Evolutionary conservation across 1,140 invertebrate genomes (phyloP), one percentile per base, ranked within the genome.

Genomic region (Periplaneta americana): DNA sequence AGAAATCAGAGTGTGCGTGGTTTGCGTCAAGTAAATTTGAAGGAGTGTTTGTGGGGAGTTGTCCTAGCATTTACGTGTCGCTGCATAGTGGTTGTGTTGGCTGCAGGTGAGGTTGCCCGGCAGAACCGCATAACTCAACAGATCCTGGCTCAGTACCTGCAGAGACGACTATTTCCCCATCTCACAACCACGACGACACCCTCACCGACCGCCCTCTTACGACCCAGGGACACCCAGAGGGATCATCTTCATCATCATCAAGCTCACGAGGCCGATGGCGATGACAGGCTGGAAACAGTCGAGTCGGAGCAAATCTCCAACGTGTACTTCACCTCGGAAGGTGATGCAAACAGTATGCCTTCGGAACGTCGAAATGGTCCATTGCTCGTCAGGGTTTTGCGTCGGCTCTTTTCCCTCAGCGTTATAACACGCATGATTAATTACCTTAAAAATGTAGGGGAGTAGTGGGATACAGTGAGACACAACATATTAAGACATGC

Each of bases 121-220:
- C 92, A 94, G 89, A 94, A 94, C 88, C 90, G 90, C 86, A 93
- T 93, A 86, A 94, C 93, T 31, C 90, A 92, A 86, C 92, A 93
- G 88, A 93, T 94, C 83, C 89, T 94, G 80, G 91, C 93, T 85
- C 92, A 92, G 82, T 94, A 91, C 85, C 89, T 94, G 79, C 92
- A 93, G 86, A 90, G 91, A 84, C 91, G 91, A 33, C 85, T 93
- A 34, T 91, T 90, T 85, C 90, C 90, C 15, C 86, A 90, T 83
- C 86, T 87, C 22, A 74, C 15, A n/a, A 75, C 80, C 18, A 22
- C 89, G 87, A 83, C 88, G 88, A 10, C 86, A 85, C 34, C 86
- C 88, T 10, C 90, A 37, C 86, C 86, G 74, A 87, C n/a, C 10
- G 22, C 75, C 35, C 74, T 66, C 57, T 4, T 34, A 36, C 35